Percentiles rank a stretch among this genome's conserved stretches.
Evolutionary conservation across 1,140 invertebrate genomes (phyloP).

Genomic region (Mercenaria mercenaria): DNA sequence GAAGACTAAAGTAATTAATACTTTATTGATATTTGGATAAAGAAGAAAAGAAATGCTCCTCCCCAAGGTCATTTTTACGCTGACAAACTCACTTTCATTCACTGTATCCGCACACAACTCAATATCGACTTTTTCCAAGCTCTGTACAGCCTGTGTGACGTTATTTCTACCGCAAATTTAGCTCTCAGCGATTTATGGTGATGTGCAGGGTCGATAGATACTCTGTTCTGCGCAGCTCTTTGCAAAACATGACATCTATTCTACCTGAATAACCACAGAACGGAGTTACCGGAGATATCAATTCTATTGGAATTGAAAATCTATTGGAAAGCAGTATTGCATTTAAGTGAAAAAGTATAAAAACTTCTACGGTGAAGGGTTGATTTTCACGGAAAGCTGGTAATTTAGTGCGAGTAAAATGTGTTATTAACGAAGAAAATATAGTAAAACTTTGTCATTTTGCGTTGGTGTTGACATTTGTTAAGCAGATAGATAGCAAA

Average conservation of each 20-base stretch:
- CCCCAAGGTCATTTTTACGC: slow-evolving; percentile 32
- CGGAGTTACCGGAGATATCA: not conserved
- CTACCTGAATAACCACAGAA: not conserved
- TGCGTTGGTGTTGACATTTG: not conserved
- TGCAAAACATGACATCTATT: slow-evolving; percentile 29
- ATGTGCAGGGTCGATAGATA: not conserved
- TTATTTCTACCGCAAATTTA: not conserved
- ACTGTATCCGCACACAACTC: not conserved
- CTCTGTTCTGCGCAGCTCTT: not conserved
- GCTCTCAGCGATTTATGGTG: not conserved
- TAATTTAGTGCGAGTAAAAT: not conserved
- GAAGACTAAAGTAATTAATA: too few relatives aligned
- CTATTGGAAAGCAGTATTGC: not conserved
- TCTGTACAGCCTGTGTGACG: not conserved
- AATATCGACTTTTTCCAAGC: slow-evolving; percentile 32
- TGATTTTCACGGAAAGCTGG: not conserved
- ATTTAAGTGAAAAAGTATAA: not conserved
- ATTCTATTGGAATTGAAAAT: not conserved
- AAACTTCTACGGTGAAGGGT: not conserved
- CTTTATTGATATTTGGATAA: too few relatives aligned
- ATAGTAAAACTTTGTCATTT: not conserved
- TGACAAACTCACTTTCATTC: not conserved
- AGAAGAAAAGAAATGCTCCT: not conserved
- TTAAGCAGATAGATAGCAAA: not conserved
- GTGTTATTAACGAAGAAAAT: not conserved